Percentiles rank a stretch among this genome's conserved stretches.
Evolutionary conservation across 2,113 vertebrate genomes (phyloP).

Genomic region (Himantopus leucocephalus): DNA sequence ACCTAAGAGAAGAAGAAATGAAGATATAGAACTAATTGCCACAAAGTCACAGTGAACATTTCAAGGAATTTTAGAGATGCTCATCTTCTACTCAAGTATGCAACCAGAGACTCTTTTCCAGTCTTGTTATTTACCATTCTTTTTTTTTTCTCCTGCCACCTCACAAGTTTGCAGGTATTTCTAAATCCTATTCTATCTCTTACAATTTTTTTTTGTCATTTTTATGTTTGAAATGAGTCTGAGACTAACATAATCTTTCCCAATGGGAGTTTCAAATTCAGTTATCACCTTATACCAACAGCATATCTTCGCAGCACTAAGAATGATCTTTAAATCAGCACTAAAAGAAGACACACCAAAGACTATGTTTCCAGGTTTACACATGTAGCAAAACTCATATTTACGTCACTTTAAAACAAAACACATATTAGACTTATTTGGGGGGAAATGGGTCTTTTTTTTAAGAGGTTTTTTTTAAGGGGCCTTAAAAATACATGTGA

Average conservation of each 20-base stretch:
- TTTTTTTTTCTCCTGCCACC: neutral
- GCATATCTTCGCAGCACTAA: neutral
- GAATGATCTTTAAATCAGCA: neutral
- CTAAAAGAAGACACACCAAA: neutral
- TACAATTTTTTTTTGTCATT: neutral
- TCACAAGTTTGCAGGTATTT: neutral
- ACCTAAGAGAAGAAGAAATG: neutral
- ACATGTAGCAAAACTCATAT: neutral
- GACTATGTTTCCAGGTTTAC: neutral
- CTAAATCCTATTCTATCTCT: neutral
- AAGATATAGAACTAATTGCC: neutral
- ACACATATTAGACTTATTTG: rapidly evolving
- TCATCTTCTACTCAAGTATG: neutral
- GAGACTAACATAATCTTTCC: neutral
- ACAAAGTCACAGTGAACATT: neutral
- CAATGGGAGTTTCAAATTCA: neutral
- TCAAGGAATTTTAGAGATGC: neutral
- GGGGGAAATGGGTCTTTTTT: rapidly evolving
- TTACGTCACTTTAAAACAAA: neutral
- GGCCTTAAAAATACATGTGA: neutral
- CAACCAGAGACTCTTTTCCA: neutral
- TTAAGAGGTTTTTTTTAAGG: neutral
- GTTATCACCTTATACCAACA: neutral
- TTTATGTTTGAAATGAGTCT: neutral
- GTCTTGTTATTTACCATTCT: neutral